Base-by-base conservation (phyloP, 2,888 invertebrate species). In the Epinotia demarniana region DNA sequence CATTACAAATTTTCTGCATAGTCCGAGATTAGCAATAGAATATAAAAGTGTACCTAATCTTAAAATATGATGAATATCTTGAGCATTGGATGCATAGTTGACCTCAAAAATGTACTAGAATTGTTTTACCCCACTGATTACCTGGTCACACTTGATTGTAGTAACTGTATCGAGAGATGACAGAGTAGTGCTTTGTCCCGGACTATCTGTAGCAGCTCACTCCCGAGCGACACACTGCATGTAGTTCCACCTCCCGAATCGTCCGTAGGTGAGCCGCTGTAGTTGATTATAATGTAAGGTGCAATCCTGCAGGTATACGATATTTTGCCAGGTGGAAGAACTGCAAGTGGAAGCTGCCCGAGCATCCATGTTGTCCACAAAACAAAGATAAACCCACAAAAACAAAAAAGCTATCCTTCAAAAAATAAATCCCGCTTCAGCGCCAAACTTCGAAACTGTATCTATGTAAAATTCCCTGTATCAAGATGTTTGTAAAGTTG, bases 311-410 rank as follows among this genome's bases (percentile, higher is more conserved):
- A 96, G 95, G 95, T 97, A 97, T 95, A 96, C 96, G 94, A 96
- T 97, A 95, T 97, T 96, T 96, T 96, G 96, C 95, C 96, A 96
- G 95, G 96, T 96, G 96, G 96, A 96, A 95, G 96, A 96, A 95
- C 96, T 96, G 94, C 96, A 96, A 95, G 95, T 96, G 93, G 96
- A 96, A 95, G 96, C 95, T 92, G 95, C 96, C 92, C 95, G 96
- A 94, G 95, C 95, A 90, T 94, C 95, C 91, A 94, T 96, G 94
- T 95, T 95, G 93, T 95, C 95, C 92, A 94, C 94, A 92, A 94
- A 94, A 90, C 94, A 95, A 93, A 94, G 94, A 94, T 94, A 94
- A 92, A 93, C 83, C 89, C 80, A 85, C 89, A 86, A 93, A 92
- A 91, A 81, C 87, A 81, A 93, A 92, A 92, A 93, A 92, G 86